Evolutionary conservation across 2,113 vertebrate species (phyloP).

Genomic region (Pygoscelis antarcticus): DNA sequence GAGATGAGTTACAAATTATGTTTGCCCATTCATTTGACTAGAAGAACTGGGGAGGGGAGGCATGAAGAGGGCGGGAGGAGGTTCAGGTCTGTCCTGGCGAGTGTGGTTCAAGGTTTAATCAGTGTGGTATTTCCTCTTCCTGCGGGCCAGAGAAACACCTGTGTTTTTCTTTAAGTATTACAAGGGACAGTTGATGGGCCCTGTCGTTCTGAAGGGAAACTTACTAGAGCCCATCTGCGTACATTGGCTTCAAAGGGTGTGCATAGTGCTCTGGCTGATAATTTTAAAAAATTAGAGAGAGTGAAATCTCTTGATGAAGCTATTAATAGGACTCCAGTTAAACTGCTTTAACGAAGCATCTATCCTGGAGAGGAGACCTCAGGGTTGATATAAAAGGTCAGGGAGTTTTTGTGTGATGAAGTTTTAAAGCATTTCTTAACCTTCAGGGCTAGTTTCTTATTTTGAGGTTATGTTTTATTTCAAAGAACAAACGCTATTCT

Average conservation of each 20-base stretch:
- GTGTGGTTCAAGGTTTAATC: slow-evolving; percentile 56
- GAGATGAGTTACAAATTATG: neutral
- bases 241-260: neutral
- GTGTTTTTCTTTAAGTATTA: slow-evolving; percentile 52
- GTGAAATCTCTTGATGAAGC: neutral
- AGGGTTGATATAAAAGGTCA: neutral
- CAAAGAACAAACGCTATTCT: neutral
- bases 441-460: neutral
- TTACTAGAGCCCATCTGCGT: neutral
- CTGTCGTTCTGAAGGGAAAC: neutral
- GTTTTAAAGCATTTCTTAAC: neutral
- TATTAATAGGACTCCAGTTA: neutral
- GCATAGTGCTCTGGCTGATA: neutral
- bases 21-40: neutral
- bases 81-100: neutral
- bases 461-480: neutral
- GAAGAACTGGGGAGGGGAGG: neutral
- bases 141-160: slow-evolving; percentile 59
- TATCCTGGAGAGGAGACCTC: neutral
- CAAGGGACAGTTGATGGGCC: neutral
- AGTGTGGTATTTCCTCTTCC: slow-evolving; percentile 70
- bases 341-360: neutral
- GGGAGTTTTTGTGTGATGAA: neutral
- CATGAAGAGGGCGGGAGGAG: neutral
- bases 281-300: neutral